Evolutionary conservation across 2,888 invertebrate genomes (phyloP).

Genomic region (Globia sparganii): DNA sequence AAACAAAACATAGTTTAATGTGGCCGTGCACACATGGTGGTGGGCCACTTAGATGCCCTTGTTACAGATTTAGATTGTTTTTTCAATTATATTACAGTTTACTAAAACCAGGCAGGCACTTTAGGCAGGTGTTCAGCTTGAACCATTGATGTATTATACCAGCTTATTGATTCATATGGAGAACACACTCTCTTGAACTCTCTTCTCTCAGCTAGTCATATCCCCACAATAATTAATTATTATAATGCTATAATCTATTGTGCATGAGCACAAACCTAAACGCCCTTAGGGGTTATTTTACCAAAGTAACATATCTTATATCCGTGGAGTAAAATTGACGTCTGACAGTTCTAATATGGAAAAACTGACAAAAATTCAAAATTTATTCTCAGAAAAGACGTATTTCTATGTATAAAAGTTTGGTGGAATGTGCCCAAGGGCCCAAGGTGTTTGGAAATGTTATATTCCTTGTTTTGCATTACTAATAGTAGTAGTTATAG

Average conservation of each 20-base stretch:
- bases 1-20: conserved; percentile 12
- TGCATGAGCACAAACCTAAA: neutral
- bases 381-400: no score
- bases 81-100: neutral
- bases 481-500: neutral
- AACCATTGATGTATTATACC: neutral
- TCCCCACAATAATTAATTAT: neutral
- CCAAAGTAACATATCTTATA: no score
- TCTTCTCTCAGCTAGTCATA: neutral
- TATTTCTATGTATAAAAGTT: no score
- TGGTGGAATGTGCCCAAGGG: no score
- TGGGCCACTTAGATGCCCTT: neutral
- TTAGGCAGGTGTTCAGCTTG: neutral
- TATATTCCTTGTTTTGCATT: neutral
- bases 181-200: neutral
- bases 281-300: neutral
- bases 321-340: no score
- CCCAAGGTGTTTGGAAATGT: neutral
- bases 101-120: neutral
- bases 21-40: neutral
- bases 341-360: no score
- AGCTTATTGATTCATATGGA: neutral
- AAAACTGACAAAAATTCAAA: no score
- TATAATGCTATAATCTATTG: neutral
- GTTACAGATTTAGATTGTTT: neutral